A percentile compares a stretch with the other conserved stretches of the same genome.
These are phyloP conservation scores for Eilema griseolum DNA, from an alignment of 2,888 invertebrate species.

Conservation along the genomic window DNA sequence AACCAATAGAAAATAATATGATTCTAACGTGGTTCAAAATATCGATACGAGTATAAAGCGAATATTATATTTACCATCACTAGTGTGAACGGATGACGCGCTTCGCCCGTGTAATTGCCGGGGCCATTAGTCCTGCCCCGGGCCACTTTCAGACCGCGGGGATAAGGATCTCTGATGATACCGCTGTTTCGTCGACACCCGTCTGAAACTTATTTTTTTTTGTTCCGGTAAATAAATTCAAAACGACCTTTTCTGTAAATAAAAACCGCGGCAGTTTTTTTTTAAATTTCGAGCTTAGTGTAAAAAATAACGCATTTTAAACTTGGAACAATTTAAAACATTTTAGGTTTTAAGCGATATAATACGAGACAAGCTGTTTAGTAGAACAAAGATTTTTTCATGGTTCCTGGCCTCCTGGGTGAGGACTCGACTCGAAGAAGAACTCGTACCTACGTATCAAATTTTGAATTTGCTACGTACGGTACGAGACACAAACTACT, in stretches of 20 bases:
- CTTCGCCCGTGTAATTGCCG: constrained; percentile 67
- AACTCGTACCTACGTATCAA: too few species aligned
- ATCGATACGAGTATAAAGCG: neutral
- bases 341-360: too few species aligned
- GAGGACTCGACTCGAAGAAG: too few species aligned
- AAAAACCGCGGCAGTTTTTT: constrained; percentile 13
- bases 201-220: constrained; percentile 30
- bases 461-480: too few species aligned
- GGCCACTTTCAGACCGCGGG: constrained; percentile 58
- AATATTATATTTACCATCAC: constrained; percentile 23
- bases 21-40: neutral
- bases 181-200: constrained; percentile 48
- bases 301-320: neutral
- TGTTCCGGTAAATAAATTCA: constrained; percentile 27
- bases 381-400: too few species aligned
- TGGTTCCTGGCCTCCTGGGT: too few species aligned
- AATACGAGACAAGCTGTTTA: too few species aligned
- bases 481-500: too few species aligned
- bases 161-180: constrained; percentile 64
- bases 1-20: neutral
- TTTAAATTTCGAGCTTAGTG: constrained; percentile 10
- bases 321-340: neutral
- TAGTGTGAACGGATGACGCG: constrained; percentile 40
- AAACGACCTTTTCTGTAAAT: constrained; percentile 31
- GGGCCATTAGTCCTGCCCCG: constrained; percentile 69